A percentile compares a stretch with the other conserved stretches of the same genome.
These are phyloP conservation scores for Alligator sinensis DNA, from an alignment of 2,113 vertebrate genomes.

Conservation along the genomic window DNA sequence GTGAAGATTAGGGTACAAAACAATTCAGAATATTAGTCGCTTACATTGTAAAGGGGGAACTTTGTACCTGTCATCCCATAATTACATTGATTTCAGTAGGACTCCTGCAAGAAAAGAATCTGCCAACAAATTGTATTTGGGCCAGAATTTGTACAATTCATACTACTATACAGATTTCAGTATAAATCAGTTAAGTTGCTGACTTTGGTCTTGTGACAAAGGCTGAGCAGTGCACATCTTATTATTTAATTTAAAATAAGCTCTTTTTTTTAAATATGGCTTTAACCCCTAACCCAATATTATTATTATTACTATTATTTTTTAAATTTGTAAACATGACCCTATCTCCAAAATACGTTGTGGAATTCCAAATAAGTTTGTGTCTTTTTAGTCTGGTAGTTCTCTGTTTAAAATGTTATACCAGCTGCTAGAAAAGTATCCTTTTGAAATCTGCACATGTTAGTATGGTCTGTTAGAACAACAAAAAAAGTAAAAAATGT, in stretches of 20 bases:
- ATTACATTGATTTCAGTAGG: neutral
- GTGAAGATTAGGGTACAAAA: neutral
- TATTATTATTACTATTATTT: neutral
- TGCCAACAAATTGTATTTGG: neutral
- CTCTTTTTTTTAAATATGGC: neutral
- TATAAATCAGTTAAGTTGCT: neutral
- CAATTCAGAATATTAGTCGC: neutral
- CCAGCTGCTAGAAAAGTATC: neutral
- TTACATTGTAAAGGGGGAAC: neutral
- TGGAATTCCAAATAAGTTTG: neutral
- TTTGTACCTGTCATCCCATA: neutral
- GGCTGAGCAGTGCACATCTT: neutral
- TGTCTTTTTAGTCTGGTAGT: neutral
- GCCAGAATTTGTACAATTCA: neutral
- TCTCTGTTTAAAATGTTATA: neutral
- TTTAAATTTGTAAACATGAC: neutral
- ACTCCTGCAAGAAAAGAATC: neutral
- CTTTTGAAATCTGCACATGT: accelerated
- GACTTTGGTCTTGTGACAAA: neutral
- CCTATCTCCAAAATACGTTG: neutral
- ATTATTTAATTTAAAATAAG: neutral
- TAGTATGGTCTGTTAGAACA: neutral
- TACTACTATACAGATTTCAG: neutral
- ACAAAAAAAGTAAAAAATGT: neutral
- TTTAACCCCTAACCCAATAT: neutral